phyloP scores from a whole-genome alignment of 1,140 invertebrate species.

The Amyelois transitella region DNA sequence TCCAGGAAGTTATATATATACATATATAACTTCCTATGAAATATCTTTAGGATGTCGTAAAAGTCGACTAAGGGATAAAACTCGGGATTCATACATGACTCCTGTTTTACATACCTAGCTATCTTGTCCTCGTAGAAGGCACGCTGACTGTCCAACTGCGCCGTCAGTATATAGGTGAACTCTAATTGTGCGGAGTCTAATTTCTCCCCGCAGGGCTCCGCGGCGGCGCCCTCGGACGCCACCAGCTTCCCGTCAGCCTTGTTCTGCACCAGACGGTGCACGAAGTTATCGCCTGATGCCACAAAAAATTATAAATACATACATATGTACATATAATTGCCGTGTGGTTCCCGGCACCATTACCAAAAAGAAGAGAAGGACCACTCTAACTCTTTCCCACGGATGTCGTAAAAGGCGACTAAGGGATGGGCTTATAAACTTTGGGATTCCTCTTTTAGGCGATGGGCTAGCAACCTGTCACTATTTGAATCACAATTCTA shows the following conservation, averaged over 20 bases:
- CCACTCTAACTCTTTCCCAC: too few species aligned
- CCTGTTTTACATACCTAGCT: slow-evolving; percentile 45
- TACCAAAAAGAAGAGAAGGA: too few species aligned
- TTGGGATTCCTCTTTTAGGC: too few species aligned
- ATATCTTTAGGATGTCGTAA: too few species aligned
- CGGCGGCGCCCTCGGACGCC: slow-evolving; percentile 83
- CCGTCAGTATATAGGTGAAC: slow-evolving; percentile 97
- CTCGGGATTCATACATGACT: not conserved
- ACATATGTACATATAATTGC: not conserved
- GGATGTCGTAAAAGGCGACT: too few species aligned
- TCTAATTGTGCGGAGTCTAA: slow-evolving; percentile 94
- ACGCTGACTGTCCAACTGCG: slow-evolving; percentile 95
- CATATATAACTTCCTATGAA: too few species aligned
- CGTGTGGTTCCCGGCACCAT: too few species aligned
- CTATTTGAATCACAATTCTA: too few species aligned
- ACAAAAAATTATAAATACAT: slow-evolving; percentile 2
- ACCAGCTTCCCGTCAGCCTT: slow-evolving; percentile 99
- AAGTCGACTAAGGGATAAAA: too few species aligned
- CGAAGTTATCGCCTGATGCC: slow-evolving; percentile 92
- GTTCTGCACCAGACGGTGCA: slow-evolving; percentile 96
- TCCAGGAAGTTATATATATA: too few species aligned
- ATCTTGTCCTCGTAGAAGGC: slow-evolving; percentile 94
- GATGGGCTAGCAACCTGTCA: too few species aligned
- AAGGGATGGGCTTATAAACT: too few species aligned
- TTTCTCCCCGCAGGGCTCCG: slow-evolving; percentile 83